Base-by-base conservation (phyloP, 2,797 vertebrate species). In the Ctenochaetus hawaiiensis region DNA sequence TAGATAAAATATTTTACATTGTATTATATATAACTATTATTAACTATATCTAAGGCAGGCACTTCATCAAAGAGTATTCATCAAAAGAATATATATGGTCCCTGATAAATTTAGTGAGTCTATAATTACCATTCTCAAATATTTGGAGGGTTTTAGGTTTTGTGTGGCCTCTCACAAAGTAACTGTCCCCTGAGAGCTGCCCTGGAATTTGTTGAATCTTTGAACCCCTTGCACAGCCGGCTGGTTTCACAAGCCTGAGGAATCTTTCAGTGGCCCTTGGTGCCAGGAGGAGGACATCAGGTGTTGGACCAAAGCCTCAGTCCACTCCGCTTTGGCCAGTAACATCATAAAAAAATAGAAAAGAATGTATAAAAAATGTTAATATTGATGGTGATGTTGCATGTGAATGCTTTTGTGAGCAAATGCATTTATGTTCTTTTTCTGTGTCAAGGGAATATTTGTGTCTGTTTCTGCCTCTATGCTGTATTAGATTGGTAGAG, bases 201-300 rank as follows among this genome's bases (percentile, higher is more conserved):
- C 90, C 91, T 94, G 93, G 93, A 94, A 94, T 93, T 90, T 89
- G 83, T 85, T 91, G 87, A 92, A 90, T 92, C 88, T 93, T 92
- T 93, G 92, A 93, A 93, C 90, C 90, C 85, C 83, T 80, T 76
- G 83, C 84, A 76, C 87, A 91, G 87, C 90, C 83, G 82, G 77
- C 84, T 82, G 85, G 67, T 93, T 94, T 94, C 92, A 93, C 91
- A 88, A 89, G 89, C 89, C 89, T 93, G 90, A 92, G 92, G 91
- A 94, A 94, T 94, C 93, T 91, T 89, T 91, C 83, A 86, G 90
- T 92, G 92, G 89, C 84, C 80, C 83, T 91, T 86, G 83, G 90
- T 94, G 94, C 92, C 91, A 93, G 91, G 91, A 89, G 87, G 89
- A 91, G 88, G 82, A 89, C 89, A 93, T 94, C 90, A 92, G 88